Evolutionary conservation across 2,888 invertebrate species (phyloP), one percentile per base, ranked within the genome.

Genomic region (Notodonta dromedarius): DNA sequence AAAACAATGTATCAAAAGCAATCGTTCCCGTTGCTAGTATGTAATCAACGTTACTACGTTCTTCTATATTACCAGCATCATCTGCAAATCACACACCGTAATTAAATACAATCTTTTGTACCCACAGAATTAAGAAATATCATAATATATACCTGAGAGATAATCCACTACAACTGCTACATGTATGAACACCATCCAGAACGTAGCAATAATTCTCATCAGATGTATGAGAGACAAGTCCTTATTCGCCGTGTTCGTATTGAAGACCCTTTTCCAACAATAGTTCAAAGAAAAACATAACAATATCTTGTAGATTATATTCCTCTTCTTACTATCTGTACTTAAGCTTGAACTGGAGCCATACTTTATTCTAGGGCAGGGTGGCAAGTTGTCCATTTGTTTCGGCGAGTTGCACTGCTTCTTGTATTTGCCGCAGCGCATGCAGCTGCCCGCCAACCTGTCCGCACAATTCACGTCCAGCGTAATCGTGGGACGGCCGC

Each of bases 171-270:
- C 91, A 44, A 96, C 94, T 52, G 94, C 91, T 1, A 95, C 94
- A 73, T 96, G 95, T 7, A 95, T 90, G 62, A 95, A 92, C 67
- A 96, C 95, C 9, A 96, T 94, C 95, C 96, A 95, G 55, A 95
- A 88, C 66, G 96, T 95, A 54, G 95, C 95, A 5, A 95, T 77
- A 14, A 96, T 94, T 78, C 95, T 95, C 65, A 96, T 79, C 0
- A 95, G 94, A 73, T 96, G 96, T 54, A 96, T 93, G 11, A 94
- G 82, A 4, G 94, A 87, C 60, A 95, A 71, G 56, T 95, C 94
- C 64, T 94, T 94, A 60, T 88, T 91, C 9, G 94, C 93, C 69
- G 88, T 88, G 42, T 89, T 91, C 9, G 88, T 91, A 61, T 92
- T 92, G 56, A 92, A 91, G 6, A 94, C 84, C 67, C 90, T 89